Percentiles rank a stretch among this genome's conserved stretches.
These are phyloP conservation scores for Cataglyphis cursor DNA, from an alignment of 2,888 invertebrate genomes.

Conservation along the genomic window DNA sequence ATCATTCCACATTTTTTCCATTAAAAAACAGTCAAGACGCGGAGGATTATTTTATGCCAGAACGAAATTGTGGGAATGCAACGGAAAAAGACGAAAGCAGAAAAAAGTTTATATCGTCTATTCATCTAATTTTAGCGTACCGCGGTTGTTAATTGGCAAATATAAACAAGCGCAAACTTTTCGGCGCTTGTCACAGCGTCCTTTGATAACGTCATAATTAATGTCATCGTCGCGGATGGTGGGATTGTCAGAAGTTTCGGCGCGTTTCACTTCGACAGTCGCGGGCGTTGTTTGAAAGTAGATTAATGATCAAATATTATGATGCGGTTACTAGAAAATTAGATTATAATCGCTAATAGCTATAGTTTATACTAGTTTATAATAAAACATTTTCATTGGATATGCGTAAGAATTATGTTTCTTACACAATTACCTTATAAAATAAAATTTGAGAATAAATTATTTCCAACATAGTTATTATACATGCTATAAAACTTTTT, in stretches of 20 bases:
- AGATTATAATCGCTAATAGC: background rate
- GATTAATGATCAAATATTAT: slow-evolving; percentile 55
- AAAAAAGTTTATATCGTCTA: slow-evolving; percentile 32
- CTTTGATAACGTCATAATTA: slow-evolving; percentile 69
- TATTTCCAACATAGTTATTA: background rate
- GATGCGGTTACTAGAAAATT: slow-evolving; percentile 37
- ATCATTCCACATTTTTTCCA: slow-evolving; percentile 41
- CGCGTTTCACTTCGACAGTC: slow-evolving; percentile 58
- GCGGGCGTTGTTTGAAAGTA: slow-evolving; percentile 47
- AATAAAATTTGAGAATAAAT: background rate
- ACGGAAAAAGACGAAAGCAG: slow-evolving; percentile 16
- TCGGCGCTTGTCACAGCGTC: slow-evolving; percentile 48
- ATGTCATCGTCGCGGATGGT: slow-evolving; percentile 52
- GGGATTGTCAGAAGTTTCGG: slow-evolving; percentile 63
- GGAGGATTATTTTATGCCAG: slow-evolving; percentile 30
- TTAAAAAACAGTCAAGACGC: slow-evolving; percentile 23
- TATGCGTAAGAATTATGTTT: background rate
- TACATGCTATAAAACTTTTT: background rate
- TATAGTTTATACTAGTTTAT: background rate
- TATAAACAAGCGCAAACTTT: slow-evolving; percentile 68
- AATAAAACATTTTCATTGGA: background rate
- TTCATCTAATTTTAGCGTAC: slow-evolving; percentile 22
- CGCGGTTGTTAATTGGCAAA: slow-evolving; percentile 49
- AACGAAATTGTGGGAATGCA: slow-evolving; percentile 24
- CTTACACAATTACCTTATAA: background rate